Evolutionary conservation across 2,113 vertebrate genomes (phyloP), one percentile per base, ranked within the genome.

Genomic region (Megalops atlanticus): DNA sequence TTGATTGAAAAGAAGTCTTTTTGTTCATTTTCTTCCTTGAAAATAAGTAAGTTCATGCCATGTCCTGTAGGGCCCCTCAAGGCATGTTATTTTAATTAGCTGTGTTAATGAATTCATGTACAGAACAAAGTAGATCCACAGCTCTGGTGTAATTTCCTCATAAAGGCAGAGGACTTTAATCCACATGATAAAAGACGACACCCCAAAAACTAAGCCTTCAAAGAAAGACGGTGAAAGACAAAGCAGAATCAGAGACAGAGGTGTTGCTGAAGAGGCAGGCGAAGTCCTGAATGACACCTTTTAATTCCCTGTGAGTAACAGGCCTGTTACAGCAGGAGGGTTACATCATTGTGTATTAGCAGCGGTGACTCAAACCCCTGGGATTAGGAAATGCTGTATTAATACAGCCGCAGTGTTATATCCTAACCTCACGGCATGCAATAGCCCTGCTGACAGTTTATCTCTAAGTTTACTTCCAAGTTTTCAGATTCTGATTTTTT

Each of bases 31-130:
- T 2, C 45, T 33, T n/a, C 39, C 14, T 11, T 72, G 68, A 78
- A 87, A 84, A 82, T 82, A 81, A 74, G 76, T 31, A 64, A 4
- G 21, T 58, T 84, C 54, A 78, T 45, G 3, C 68, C 58, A 38
- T 82, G 74, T 85, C 84, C 84, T 83, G 40, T 68, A 79, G 71
- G 47, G 74, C 73, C 71, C 83, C 77, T 77, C 58, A 74, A 85
- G 82, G 86, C 75, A 82, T 35, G 54, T 64, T 84, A 80, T 84
- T 78, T 85, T 86, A 76, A n/a, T n/a, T n/a, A n/a, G 86, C 86
- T 87, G 86, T 86, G 84, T 76, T 85, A 87, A 87, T 87, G 74
- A 82, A 85, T 85, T 78, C 75, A 82, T 84, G 78, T 83, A 80
- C 58, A 80, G 69, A 79, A 76, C 80, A 80, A 85, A 86, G 83